These are phyloP conservation scores for Psococerastis gibbosa DNA, from an alignment of 2,888 invertebrate species.

Conservation along the genomic window DNA sequence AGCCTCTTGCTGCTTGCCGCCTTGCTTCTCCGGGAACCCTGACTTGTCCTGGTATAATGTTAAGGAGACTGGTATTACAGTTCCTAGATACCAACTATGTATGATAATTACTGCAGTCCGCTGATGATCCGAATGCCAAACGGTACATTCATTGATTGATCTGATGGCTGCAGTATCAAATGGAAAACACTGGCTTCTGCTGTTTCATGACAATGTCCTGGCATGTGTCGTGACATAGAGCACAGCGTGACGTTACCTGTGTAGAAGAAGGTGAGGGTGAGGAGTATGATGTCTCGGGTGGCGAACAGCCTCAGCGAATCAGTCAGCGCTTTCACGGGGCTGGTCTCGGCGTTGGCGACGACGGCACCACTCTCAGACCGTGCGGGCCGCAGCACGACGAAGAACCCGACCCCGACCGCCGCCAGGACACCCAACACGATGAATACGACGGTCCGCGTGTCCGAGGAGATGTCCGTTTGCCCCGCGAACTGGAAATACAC, in stretches of 20 bases:
- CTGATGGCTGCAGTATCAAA: too few relatives aligned
- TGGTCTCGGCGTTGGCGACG: slow-evolving; percentile 27
- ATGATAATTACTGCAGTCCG: too few relatives aligned
- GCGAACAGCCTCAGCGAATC: slow-evolving; percentile 58
- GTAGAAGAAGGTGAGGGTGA: slow-evolving; percentile 74
- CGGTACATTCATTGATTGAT: too few relatives aligned
- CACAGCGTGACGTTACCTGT: slow-evolving; percentile 50
- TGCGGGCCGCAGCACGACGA: slow-evolving; percentile 40
- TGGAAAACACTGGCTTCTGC: too few relatives aligned
- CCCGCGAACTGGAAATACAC: slow-evolving; percentile 82
- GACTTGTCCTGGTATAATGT: too few relatives aligned
- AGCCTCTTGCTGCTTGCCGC: too few relatives aligned
- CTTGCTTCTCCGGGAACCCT: too few relatives aligned
- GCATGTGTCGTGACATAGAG: too few relatives aligned
- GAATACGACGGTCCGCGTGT: slow-evolving; percentile 60
- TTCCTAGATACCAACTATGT: too few relatives aligned
- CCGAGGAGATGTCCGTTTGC: slow-evolving; percentile 46
- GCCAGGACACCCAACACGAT: slow-evolving; percentile 39
- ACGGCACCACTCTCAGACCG: slow-evolving; percentile 23
- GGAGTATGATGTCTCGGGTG: slow-evolving; percentile 65
- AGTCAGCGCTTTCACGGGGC: slow-evolving; percentile 48
- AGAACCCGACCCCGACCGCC: slow-evolving; percentile 29
- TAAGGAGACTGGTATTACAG: too few relatives aligned
- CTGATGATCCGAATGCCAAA: too few relatives aligned
- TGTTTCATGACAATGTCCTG: too few relatives aligned